phyloP scores from a whole-genome alignment of 2,888 invertebrate genomes.

The Chloroclysta siterata region DNA sequence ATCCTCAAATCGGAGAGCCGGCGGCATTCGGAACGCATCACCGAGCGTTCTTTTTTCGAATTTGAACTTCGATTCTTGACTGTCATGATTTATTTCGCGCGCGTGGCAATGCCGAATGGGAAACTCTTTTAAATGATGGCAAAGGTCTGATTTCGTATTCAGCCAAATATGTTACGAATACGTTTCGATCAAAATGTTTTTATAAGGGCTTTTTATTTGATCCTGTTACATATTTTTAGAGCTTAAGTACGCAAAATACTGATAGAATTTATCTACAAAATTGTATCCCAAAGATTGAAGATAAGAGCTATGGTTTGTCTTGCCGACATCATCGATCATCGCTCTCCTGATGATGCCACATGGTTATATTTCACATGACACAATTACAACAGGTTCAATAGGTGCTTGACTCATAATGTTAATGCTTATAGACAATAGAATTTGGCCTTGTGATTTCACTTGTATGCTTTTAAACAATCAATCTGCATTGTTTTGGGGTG shows the following conservation, averaged over 20 bases:
- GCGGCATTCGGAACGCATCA: conserved; percentile 56
- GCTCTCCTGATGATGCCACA: conserved; percentile 11
- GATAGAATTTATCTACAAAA: not conserved
- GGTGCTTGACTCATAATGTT: conserved; percentile 26
- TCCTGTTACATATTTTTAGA: conserved; percentile 1
- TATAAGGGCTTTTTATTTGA: conserved; percentile 12
- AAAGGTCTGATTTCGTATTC: conserved; percentile 29
- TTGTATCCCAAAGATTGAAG: not conserved
- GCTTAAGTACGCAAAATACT: not conserved
- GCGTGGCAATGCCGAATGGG: conserved; percentile 40
- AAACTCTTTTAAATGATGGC: conserved; percentile 32
- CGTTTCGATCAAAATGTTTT: conserved; percentile 17
- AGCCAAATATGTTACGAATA: conserved; percentile 20
- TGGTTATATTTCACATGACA: conserved; percentile 12
- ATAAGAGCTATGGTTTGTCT: not conserved
- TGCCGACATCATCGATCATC: not conserved
- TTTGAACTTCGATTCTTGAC: conserved; percentile 46
- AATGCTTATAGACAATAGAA: conserved; percentile 35
- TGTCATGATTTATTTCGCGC: conserved; percentile 45
- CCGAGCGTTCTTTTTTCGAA: conserved; percentile 49
- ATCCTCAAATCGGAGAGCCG: conserved; percentile 50
- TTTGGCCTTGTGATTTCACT: conserved; percentile 53
- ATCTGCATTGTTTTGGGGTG: conserved; percentile 52
- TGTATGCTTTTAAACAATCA: conserved; percentile 51
- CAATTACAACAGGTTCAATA: conserved; percentile 26